Conservation (phyloP, 1,140 invertebrate genomes). For the Zaprionus davidi region DNA sequence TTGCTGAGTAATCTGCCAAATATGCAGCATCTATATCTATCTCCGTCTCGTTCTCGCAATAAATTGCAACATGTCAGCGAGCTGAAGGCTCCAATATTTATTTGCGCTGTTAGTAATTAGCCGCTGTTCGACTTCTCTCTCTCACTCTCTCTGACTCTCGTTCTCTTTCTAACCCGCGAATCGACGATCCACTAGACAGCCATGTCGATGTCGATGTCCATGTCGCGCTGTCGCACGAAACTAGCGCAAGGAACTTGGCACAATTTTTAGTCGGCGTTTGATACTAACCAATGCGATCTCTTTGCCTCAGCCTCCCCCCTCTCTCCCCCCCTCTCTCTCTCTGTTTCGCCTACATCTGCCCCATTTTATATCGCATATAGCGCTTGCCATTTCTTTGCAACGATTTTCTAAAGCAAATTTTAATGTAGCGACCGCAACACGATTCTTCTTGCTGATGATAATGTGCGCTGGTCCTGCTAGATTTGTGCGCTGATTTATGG, state of each 20-base stretch:
- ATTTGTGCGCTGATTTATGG: constrained; percentile 72
- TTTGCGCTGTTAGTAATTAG: constrained; percentile 77
- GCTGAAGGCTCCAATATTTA: constrained; percentile 68
- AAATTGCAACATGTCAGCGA: constrained; percentile 51
- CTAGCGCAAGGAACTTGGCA: constrained; percentile 80
- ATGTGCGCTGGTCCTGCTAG: constrained; percentile 58
- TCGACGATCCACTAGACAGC: constrained; percentile 39
- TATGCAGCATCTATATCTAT: not conserved
- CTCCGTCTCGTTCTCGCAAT: constrained; percentile 30
- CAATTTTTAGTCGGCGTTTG: constrained; percentile 65
- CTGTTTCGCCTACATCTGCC: not conserved
- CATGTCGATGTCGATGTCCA: constrained; percentile 45
- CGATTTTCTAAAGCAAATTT: constrained; percentile 46
- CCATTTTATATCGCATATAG: constrained; percentile 42
- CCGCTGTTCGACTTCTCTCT: constrained; percentile 32
- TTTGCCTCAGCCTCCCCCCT: not conserved
- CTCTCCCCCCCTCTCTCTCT: not conserved
- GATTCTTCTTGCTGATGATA: constrained; percentile 26
- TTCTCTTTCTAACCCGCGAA: not conserved
- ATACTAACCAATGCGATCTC: constrained; percentile 42
- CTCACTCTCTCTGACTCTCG: not conserved
- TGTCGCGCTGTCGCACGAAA: constrained; percentile 69
- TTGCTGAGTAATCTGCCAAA: constrained; percentile 26
- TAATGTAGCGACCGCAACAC: constrained; percentile 51
- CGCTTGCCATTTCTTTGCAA: constrained; percentile 34